Conservation (phyloP, 2,113 vertebrate genomes). For the Corythaixoides concolor region DNA sequence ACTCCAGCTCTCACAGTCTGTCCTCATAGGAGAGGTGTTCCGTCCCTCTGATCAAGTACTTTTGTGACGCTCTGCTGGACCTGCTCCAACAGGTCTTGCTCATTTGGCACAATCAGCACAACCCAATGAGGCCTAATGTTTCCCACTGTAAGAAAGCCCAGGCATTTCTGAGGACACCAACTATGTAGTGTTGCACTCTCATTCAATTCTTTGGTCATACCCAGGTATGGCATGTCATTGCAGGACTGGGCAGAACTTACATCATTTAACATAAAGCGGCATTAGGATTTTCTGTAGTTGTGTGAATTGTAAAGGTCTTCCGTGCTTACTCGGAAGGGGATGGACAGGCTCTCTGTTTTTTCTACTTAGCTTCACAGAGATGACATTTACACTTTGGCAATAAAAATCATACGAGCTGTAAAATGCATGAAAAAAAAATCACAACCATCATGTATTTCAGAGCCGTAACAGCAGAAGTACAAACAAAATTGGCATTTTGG, state of each 20-base stretch:
- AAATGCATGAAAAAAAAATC: not conserved
- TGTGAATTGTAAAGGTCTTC: not conserved
- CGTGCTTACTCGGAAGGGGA: not conserved
- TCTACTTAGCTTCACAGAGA: not conserved
- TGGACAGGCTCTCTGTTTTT: not conserved
- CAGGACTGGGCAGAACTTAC: not conserved
- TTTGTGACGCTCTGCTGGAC: not conserved
- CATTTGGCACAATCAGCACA: not conserved
- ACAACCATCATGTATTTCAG: not conserved
- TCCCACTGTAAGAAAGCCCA: not conserved
- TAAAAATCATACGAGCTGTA: not conserved
- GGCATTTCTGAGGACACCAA: not conserved
- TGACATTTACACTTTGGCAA: conserved; percentile 10
- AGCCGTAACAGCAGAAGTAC: not conserved
- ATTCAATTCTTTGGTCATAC: not conserved
- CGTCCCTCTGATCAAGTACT: rapidly evolving
- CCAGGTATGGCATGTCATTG: not conserved
- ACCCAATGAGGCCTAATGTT: not conserved
- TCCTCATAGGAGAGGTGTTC: not conserved
- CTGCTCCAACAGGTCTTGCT: not conserved
- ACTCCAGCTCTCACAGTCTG: not conserved
- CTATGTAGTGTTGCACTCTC: too few relatives aligned
- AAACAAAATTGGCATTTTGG: not conserved
- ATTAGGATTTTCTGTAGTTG: not conserved
- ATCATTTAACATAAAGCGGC: not conserved